phyloP scores from a whole-genome alignment of 2,113 vertebrate species.

The Macquaria australasica region DNA sequence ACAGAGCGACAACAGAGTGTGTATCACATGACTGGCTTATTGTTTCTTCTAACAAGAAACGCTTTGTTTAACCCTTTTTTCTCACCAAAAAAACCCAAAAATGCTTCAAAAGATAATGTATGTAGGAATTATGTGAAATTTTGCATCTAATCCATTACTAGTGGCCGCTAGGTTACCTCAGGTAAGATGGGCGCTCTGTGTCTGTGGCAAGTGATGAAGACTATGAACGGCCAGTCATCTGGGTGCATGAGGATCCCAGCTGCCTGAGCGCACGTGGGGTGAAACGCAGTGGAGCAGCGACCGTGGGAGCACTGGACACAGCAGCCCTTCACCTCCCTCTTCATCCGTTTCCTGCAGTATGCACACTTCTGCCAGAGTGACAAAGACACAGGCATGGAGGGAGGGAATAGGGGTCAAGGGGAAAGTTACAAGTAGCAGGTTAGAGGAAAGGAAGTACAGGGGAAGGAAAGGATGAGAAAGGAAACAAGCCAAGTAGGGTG shows the following conservation, averaged over 20 bases:
- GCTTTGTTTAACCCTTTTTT: not conserved
- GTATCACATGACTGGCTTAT: not conserved
- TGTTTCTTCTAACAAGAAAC: not conserved
- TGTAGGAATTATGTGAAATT: not conserved
- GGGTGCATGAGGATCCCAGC: constrained; percentile 97
- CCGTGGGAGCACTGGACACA: constrained; percentile 98
- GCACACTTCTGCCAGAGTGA: constrained; percentile 89
- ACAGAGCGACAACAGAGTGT: not conserved
- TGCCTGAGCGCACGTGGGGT: constrained; percentile 96
- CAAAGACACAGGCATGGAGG: constrained; percentile 4
- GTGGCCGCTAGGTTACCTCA: constrained; percentile 84
- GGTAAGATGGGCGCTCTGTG: constrained; percentile 88
- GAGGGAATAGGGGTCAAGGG: not conserved
- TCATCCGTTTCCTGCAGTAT: constrained; percentile 95
- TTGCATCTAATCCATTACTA: not conserved
- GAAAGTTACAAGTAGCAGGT: not conserved
- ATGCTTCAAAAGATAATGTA: not conserved
- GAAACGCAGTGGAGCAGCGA: constrained; percentile 97
- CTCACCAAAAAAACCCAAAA: not conserved
- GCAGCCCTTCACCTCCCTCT: constrained; percentile 89
- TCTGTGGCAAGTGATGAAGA: constrained; percentile 95
- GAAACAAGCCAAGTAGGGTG: constrained; percentile 30
- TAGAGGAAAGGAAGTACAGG: constrained; percentile 27
- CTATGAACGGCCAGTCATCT: constrained; percentile 97
- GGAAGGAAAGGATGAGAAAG: constrained; percentile 45